A percentile compares a stretch with the other conserved stretches of the same genome.
Conservation (phyloP, 2,797 vertebrate genomes). For the Sitta carolinensis region DNA sequence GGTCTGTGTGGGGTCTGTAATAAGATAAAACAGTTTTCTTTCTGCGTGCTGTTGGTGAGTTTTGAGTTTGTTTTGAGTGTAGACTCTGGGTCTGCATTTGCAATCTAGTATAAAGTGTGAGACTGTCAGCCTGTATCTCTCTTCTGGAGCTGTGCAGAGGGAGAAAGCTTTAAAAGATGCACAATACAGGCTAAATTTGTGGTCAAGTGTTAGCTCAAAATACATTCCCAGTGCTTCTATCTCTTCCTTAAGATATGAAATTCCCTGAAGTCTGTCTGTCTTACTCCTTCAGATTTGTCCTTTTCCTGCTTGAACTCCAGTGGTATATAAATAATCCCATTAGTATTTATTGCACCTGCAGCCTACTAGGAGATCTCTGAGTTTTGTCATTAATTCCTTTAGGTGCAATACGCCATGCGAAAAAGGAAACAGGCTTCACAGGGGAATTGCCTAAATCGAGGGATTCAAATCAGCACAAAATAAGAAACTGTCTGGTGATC, state of each 20-base stretch:
- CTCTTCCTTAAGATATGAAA: neutral
- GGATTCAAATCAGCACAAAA: neutral
- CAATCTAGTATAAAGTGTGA: neutral
- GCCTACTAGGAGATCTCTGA: neutral
- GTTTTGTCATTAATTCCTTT: neutral
- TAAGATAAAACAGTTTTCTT: neutral
- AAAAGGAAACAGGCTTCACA: neutral
- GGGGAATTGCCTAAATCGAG: neutral
- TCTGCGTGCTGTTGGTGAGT: neutral
- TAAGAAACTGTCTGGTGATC: neutral
- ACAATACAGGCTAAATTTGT: neutral
- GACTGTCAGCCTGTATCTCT: neutral
- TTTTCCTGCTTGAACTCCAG: neutral
- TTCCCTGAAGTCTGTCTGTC: neutral
- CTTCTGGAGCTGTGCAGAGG: neutral
- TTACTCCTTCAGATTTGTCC: neutral
- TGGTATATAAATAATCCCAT: neutral
- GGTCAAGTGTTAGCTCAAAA: neutral
- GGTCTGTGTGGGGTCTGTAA: neutral
- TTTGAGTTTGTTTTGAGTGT: neutral
- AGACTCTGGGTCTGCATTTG: neutral
- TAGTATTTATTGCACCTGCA: constrained; percentile 2
- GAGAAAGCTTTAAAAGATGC: neutral
- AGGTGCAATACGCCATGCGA: neutral
- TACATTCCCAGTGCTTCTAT: neutral